Conservation (phyloP, 2,888 invertebrate genomes). For the Leptinotarsa rubiginosa region DNA sequence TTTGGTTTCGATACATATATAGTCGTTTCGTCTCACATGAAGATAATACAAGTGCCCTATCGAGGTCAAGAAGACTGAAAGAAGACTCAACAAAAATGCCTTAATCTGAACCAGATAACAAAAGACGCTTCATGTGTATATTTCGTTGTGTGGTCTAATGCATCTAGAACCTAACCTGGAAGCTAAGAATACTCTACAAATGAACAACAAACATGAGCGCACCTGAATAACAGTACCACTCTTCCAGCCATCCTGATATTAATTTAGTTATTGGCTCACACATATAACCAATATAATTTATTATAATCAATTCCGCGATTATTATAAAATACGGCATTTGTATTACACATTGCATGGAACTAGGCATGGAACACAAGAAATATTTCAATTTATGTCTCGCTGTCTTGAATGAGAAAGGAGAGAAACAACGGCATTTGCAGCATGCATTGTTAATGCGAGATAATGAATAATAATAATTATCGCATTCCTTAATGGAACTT, state of each 20-base stretch:
- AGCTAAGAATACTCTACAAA: background rate
- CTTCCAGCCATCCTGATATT: conserved; percentile 3
- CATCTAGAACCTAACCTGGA: background rate
- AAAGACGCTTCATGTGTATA: background rate
- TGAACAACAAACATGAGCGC: background rate
- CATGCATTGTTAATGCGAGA: conserved; percentile 20
- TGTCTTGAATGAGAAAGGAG: conserved; percentile 14
- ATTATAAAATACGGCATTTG: conserved; percentile 18
- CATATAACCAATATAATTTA: conserved; percentile 14
- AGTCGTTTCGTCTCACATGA: no score
- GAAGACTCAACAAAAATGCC: no score
- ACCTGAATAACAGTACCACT: conserved; percentile 10
- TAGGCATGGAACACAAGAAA: background rate
- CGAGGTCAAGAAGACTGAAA: no score
- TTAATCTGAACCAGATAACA: no score
- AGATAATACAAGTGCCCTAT: background rate
- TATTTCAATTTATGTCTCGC: conserved; percentile 1
- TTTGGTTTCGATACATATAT: no score
- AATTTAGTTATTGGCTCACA: conserved; percentile 7
- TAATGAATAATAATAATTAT: conserved; percentile 20
- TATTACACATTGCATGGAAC: conserved; percentile 13
- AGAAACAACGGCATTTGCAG: conserved; percentile 19
- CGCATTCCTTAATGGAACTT: conserved; percentile 22
- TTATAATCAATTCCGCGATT: conserved; percentile 17
- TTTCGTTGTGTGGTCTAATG: background rate